Percentiles rank a stretch among this genome's conserved stretches.
Conservation (phyloP, 2,888 invertebrate genomes). For the Euplexia lucipara region DNA sequence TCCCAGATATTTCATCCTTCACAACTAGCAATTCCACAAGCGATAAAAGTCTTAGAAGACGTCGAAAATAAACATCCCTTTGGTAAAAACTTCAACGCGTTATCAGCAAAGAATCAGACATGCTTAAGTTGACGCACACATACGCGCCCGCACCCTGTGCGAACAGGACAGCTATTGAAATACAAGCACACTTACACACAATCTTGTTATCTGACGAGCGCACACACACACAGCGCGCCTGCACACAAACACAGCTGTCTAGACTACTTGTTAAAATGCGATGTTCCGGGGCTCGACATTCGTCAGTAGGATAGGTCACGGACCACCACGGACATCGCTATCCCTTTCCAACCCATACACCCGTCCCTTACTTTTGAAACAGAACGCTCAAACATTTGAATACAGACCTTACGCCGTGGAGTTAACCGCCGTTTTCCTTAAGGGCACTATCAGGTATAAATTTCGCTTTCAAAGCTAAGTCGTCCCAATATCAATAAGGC, state of each 20-base stretch:
- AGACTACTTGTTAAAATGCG: conserved; percentile 89
- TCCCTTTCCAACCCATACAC: conserved; percentile 75
- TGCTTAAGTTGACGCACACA: conserved; percentile 50
- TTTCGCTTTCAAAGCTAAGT: conserved; percentile 88
- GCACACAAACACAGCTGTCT: conserved; percentile 81
- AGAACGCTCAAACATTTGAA: conserved; percentile 60
- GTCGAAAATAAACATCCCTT: conserved; percentile 55
- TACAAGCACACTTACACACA: conserved; percentile 62
- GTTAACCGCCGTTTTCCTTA: conserved; percentile 53
- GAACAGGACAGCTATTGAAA: conserved; percentile 52
- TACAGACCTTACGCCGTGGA: conserved; percentile 65
- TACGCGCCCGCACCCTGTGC: conserved; percentile 25
- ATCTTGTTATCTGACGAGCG: conserved; percentile 57
- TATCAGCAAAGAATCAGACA: conserved; percentile 53
- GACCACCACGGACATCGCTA: conserved; percentile 80
- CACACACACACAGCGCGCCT: conserved; percentile 65
- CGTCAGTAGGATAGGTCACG: conserved; percentile 91
- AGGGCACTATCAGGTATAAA: conserved; percentile 81
- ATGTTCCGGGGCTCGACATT: conserved; percentile 90
- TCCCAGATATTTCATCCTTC: conserved; percentile 20
- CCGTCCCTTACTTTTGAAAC: conserved; percentile 71
- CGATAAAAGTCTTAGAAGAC: conserved; percentile 50
- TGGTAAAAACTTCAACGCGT: conserved; percentile 57
- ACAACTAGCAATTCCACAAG: conserved; percentile 38
- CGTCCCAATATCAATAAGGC: conserved; percentile 66